Evolutionary conservation across 2,888 invertebrate species (phyloP), one percentile per base, ranked within the genome.

Genomic region (Philaethria dido): DNA sequence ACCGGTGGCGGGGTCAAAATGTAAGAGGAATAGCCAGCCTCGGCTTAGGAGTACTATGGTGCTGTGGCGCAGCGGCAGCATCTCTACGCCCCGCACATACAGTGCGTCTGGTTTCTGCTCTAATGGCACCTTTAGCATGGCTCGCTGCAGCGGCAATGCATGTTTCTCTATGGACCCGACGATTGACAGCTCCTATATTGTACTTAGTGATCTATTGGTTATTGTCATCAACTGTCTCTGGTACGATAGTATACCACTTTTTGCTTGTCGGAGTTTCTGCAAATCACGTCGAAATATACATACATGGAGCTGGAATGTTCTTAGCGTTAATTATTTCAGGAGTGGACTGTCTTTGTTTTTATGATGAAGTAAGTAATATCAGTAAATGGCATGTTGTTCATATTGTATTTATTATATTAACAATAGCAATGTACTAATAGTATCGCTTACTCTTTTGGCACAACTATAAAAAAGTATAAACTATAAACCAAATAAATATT

Each of bases 191-290:
- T 0, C 90, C 89, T 22, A 76, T 89, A 67, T 85, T 92, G 42
- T 92, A 91, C 77, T 84, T 92, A 36, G 85, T 84, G n/a, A 80
- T 93, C 68, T 93, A 92, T 75, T 93, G 92, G 89, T 77, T 88
- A 20, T 83, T 92, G 50, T 75, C 87, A 0, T 78, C 88, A n/a
- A 75, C 77, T 11, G 81, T 85, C 29, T 80, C 89, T 0, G 84
- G 84, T 1, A 78, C 85, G 3, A 78, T 86, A 9, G 71, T 90
- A 18, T 86, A 85, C 78, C 80, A 82, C 69, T 82, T 83, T 57
- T 59, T 85, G 33, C 66, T 71, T 11, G 72, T 73, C 22, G 81
- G 75, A 42, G 72, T 78, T 20, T 71, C 79, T 3, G 64, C 72
- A 0, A 74, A 75, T 45, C 78, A 85, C 62, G 71, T 90, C 59